phyloP scores from a whole-genome alignment of 2,888 invertebrate species.

The Agonum fuliginosum region DNA sequence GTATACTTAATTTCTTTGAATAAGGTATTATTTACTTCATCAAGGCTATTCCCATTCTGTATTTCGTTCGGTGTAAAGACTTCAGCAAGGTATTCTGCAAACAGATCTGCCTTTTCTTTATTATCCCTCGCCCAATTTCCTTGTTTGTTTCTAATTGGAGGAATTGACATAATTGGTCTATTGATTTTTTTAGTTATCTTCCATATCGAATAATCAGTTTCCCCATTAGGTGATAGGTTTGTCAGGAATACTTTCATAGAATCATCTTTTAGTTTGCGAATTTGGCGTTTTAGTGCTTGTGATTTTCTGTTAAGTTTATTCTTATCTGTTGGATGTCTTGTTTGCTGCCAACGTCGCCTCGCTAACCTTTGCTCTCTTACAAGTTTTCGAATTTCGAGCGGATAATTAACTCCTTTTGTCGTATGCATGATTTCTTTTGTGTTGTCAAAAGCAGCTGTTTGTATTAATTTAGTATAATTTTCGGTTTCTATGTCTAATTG shows the following conservation, averaged over 20 bases:
- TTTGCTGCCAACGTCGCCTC: conserved; percentile 18
- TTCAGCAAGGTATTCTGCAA: conserved; percentile 60
- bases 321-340: conserved; percentile 8
- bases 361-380: conserved; percentile 18
- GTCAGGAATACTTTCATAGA: conserved; percentile 56
- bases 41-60: conserved; percentile 13
- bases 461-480: background rate
- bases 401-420: conserved; percentile 23
- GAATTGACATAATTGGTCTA: conserved; percentile 44
- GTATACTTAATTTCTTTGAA: conserved; percentile 48
- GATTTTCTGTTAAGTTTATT: conserved; percentile 2
- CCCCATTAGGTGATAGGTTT: conserved; percentile 41
- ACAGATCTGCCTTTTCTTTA: conserved; percentile 62
- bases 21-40: conserved; percentile 49
- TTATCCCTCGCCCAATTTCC: conserved; percentile 61
- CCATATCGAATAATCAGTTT: conserved; percentile 58
- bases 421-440: background rate
- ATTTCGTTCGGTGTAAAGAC: conserved; percentile 60
- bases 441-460: conserved; percentile 31
- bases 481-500: background rate
- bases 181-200: conserved; percentile 57
- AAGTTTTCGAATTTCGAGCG: conserved; percentile 17
- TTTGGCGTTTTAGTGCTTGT: conserved; percentile 8
- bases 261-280: conserved; percentile 50
- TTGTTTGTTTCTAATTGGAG: conserved; percentile 60